Conservation (phyloP, 1,140 invertebrate species). For the Druon quercuslanigerum region DNA sequence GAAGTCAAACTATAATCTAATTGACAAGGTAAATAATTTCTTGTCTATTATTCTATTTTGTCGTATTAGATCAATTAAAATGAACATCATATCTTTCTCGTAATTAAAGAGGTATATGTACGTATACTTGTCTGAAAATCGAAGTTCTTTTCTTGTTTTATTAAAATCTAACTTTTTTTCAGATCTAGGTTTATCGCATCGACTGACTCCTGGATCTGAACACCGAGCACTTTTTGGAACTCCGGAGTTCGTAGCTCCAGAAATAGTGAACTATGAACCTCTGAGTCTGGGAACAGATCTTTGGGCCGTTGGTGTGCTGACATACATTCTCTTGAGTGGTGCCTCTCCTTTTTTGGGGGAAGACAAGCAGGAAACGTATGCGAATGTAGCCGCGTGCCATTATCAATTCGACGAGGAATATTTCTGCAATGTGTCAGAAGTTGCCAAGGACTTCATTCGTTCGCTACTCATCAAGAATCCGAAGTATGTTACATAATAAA, state of each 20-base stretch:
- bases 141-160: background rate
- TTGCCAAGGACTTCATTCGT: conserved; percentile 80
- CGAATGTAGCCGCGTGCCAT: conserved; percentile 81
- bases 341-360: conserved; percentile 82
- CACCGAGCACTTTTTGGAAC: conserved; percentile 78
- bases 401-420: conserved; percentile 82
- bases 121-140: background rate
- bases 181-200: conserved; percentile 82
- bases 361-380: conserved; percentile 80
- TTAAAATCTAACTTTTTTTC: conserved; percentile 21
- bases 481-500: conserved; percentile 67
- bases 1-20: too few species aligned
- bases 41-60: background rate
- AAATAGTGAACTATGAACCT: conserved; percentile 84
- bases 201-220: conserved; percentile 75
- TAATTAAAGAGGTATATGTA: conserved; percentile 10
- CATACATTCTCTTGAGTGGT: conserved; percentile 82
- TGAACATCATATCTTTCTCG: background rate
- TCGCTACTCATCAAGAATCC: conserved; percentile 78
- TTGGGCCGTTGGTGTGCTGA: conserved; percentile 83
- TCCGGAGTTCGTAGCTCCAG: conserved; percentile 80
- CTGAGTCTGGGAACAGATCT: conserved; percentile 81
- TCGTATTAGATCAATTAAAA: conserved; percentile 2
- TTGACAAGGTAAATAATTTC: too few species aligned
- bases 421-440: conserved; percentile 77